A percentile compares a stretch with the other conserved stretches of the same genome.
Conservation (phyloP, 2,797 vertebrate species). For the Synanceia verrucosa region DNA sequence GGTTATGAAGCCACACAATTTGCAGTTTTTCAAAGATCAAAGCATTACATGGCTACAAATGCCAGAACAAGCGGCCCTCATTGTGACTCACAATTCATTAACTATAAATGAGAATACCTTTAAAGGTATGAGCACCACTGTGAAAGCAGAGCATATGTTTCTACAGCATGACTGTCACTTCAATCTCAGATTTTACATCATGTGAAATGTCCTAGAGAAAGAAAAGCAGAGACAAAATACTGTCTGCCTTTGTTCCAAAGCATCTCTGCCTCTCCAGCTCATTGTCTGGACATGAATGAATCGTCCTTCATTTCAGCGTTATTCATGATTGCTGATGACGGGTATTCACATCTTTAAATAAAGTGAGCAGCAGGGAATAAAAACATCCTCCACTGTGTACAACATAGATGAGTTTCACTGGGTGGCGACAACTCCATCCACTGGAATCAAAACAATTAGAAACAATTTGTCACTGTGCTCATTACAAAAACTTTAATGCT, state of each 20-base stretch:
- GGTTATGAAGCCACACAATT: conserved; percentile 1
- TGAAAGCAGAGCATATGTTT: background rate
- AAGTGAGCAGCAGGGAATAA: conserved; percentile 6
- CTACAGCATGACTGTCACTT: background rate
- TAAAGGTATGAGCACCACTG: conserved; percentile 6
- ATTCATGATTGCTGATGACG: conserved; percentile 28
- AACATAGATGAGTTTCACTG: background rate
- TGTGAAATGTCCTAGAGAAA: conserved; percentile 1
- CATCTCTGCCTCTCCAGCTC: background rate
- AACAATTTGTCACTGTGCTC: background rate
- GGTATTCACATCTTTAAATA: conserved; percentile 14
- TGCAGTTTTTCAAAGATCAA: conserved; percentile 11
- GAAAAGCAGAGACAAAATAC: background rate
- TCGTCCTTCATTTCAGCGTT: conserved; percentile 3
- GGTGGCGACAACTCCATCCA: conserved; percentile 1
- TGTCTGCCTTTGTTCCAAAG: too few species aligned
- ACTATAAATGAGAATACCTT: conserved; percentile 16
- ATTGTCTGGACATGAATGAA: background rate
- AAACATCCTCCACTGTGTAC: background rate
- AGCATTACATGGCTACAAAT: background rate
- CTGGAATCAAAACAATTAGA: background rate
- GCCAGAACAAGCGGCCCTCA: conserved; percentile 15
- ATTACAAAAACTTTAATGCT: background rate
- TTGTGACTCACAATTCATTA: conserved; percentile 1
- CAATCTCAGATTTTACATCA: background rate